Conservation (phyloP, 2,113 vertebrate genomes). For the Epinephelus cyanopodus region DNA sequence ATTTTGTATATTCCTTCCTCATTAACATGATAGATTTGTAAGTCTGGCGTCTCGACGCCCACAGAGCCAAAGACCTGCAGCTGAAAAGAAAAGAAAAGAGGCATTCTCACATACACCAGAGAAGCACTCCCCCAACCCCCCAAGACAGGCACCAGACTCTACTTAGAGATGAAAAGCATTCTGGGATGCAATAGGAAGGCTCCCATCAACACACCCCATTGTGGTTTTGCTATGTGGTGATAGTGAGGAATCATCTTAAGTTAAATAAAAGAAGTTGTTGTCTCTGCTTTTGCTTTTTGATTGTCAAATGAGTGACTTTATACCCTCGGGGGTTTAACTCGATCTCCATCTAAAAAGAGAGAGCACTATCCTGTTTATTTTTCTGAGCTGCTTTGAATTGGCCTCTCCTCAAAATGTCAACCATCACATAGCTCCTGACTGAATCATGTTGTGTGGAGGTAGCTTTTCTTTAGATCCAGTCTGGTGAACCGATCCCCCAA, state of each 20-base stretch:
- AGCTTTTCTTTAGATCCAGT: slow-evolving; percentile 17
- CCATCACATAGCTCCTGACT: slow-evolving; percentile 34
- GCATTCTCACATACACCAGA: slow-evolving; percentile 75
- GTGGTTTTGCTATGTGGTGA: slow-evolving; percentile 31
- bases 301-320: slow-evolving; percentile 28
- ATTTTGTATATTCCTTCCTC: slow-evolving; percentile 55
- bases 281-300: slow-evolving; percentile 20
- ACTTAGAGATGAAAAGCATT: slow-evolving; percentile 78
- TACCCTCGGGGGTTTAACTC: neutral
- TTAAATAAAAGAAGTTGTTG: slow-evolving; percentile 14
- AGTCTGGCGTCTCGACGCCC: slow-evolving; percentile 70
- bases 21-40: slow-evolving; percentile 77
- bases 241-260: slow-evolving; percentile 34
- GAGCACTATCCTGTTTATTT: slow-evolving; percentile 18
- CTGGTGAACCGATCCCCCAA: slow-evolving; percentile 6
- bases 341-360: neutral
- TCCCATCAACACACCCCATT: slow-evolving; percentile 54
- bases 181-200: slow-evolving; percentile 68
- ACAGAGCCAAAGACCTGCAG: slow-evolving; percentile 71
- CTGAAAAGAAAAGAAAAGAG: slow-evolving; percentile 79
- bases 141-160: slow-evolving; percentile 69
- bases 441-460: slow-evolving; percentile 24
- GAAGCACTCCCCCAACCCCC: slow-evolving; percentile 73
- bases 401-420: slow-evolving; percentile 28
- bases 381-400: slow-evolving; percentile 13